Percentiles rank a stretch among this genome's conserved stretches.
Conservation (phyloP, 2,797 vertebrate species). For the Tinamus major region DNA sequence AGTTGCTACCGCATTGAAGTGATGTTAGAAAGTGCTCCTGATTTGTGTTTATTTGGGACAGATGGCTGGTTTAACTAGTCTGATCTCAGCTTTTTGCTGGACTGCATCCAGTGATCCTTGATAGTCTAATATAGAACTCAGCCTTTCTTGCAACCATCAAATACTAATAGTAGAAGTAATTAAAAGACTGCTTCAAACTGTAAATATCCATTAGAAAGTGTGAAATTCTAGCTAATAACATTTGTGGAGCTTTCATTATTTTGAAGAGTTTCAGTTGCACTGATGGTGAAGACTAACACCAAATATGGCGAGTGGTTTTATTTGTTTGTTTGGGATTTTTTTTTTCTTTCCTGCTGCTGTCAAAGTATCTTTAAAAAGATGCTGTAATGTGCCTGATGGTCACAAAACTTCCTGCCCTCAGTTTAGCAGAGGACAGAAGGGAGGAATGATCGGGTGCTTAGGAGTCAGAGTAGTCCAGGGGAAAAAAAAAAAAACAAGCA, state of each 20-base stretch:
- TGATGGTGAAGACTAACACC: slow-evolving; percentile 65
- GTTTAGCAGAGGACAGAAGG: background rate
- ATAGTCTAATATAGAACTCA: background rate
- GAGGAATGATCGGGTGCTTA: background rate
- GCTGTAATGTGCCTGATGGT: background rate
- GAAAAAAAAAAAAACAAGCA: background rate
- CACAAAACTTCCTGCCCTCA: slow-evolving; percentile 31
- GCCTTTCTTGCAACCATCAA: background rate
- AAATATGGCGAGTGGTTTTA: slow-evolving; percentile 14
- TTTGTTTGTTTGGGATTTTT: background rate
- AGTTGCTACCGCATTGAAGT: background rate
- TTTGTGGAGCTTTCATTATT: slow-evolving; percentile 37
- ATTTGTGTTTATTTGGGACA: slow-evolving; percentile 16
- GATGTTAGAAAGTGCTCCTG: background rate
- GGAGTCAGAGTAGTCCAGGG: background rate
- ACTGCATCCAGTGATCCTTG: background rate
- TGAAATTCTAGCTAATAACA: background rate
- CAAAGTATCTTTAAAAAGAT: slow-evolving; percentile 23
- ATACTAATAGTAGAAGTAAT: slow-evolving; percentile 54
- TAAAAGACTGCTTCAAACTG: slow-evolving; percentile 40
- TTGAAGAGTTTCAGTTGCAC: slow-evolving; percentile 21
- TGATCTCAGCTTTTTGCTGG: slow-evolving; percentile 38
- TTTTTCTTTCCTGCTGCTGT: slow-evolving; percentile 16
- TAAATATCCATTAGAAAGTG: slow-evolving; percentile 57
- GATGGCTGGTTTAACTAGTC: slow-evolving; percentile 13